These are phyloP conservation scores for Ceratina japonica DNA, from an alignment of 1,140 invertebrate species.

Conservation along the genomic window DNA sequence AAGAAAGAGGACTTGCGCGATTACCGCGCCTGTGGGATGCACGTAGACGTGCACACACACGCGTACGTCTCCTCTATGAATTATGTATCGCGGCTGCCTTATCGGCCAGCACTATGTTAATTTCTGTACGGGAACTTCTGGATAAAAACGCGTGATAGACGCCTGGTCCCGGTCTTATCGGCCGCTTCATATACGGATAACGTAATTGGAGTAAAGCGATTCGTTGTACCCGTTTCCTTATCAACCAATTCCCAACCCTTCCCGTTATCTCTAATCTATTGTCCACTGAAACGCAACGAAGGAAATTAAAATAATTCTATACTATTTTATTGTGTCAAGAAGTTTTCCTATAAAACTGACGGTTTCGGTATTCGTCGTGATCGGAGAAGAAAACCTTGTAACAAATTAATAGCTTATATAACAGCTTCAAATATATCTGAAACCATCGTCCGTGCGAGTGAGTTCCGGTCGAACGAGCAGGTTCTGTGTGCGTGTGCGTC, in stretches of 20 bases:
- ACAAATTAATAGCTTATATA: too few species aligned
- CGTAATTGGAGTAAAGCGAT: slow-evolving; percentile 13
- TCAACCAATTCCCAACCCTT: background rate
- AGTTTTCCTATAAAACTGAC: too few species aligned
- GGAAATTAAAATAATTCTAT: too few species aligned
- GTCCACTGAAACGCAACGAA: too few species aligned
- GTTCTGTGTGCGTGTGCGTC: background rate
- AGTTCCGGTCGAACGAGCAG: background rate
- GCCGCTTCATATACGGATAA: slow-evolving; percentile 28
- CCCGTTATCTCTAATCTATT: background rate
- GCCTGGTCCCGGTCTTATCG: slow-evolving; percentile 45
- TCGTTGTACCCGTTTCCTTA: slow-evolving; percentile 2
- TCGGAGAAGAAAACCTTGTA: too few species aligned
- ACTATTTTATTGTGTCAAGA: too few species aligned
- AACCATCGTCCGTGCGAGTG: background rate
- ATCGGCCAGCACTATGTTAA: slow-evolving; percentile 60
- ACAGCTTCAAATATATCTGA: too few species aligned
- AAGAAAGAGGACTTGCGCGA: slow-evolving; percentile 16
- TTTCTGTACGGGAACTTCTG: slow-evolving; percentile 45
- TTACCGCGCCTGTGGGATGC: slow-evolving; percentile 25
- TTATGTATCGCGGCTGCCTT: slow-evolving; percentile 57
- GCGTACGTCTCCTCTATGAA: slow-evolving; percentile 41
- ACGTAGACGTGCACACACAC: background rate
- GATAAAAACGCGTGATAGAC: slow-evolving; percentile 37
- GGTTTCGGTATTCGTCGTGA: too few species aligned